A percentile compares a stretch with the other conserved stretches of the same genome.
Evolutionary conservation across 2,797 vertebrate species (phyloP).

Genomic region (Acanthurus tractus): DNA sequence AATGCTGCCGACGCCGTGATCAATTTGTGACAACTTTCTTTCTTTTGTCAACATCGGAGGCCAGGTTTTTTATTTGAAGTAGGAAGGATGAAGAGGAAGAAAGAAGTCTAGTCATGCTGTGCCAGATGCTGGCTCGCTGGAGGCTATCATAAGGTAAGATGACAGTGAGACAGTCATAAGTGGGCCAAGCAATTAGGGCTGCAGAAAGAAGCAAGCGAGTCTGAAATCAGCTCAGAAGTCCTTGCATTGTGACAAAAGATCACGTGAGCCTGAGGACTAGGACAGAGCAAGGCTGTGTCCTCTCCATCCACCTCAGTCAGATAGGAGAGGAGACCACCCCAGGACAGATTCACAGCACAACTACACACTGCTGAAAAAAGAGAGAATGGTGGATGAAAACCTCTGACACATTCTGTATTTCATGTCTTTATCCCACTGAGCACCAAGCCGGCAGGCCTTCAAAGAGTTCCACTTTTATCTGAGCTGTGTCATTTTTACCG

Average conservation of each 20-base stretch:
- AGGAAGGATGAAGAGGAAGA: constrained; percentile 5
- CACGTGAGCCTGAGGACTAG: constrained; percentile 37
- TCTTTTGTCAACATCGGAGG: constrained; percentile 41
- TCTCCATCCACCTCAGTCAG: constrained; percentile 18
- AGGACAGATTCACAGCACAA: constrained; percentile 48
- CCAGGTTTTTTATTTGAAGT: constrained; percentile 32
- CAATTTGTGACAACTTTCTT: constrained; percentile 53
- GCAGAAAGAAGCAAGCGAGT: constrained; percentile 46
- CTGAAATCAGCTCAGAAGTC: constrained; percentile 48
- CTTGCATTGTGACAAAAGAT: constrained; percentile 38
- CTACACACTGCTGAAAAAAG: constrained; percentile 34
- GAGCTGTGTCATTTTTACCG: constrained; percentile 53
- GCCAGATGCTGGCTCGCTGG: constrained; percentile 55
- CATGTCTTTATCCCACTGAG: constrained; percentile 63
- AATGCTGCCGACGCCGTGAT: constrained; percentile 50
- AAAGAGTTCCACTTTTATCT: constrained; percentile 51
- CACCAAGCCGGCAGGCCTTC: constrained; percentile 54
- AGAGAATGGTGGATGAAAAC: constrained; percentile 47
- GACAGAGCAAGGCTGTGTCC: constrained; percentile 39
- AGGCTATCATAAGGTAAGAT: constrained; percentile 56
- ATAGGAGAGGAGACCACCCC: constrained; percentile 41
- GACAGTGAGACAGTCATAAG: constrained; percentile 60
- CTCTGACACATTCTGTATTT: constrained; percentile 58
- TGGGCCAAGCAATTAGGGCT: constrained; percentile 73
- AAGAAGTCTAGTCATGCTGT: constrained; percentile 47